Evolutionary conservation across 2,888 invertebrate genomes (phyloP).

Genomic region (Hirtodrosophila duncani): DNA sequence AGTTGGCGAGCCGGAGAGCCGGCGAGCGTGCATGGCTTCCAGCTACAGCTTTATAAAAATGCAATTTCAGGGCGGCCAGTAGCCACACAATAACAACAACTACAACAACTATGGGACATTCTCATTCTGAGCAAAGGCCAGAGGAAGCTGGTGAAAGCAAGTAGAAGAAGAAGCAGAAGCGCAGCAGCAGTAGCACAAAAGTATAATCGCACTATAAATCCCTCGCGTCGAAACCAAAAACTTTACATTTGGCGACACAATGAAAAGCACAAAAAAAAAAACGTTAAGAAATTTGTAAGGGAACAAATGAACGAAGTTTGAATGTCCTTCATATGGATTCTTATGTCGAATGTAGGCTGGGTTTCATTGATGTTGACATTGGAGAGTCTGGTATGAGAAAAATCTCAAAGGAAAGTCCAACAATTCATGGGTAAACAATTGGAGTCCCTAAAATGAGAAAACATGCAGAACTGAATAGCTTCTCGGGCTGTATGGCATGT

Average conservation of each 20-base stretch:
- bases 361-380: no score
- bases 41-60: conserved; percentile 58
- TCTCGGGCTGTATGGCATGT: no score
- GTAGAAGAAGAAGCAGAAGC: conserved; percentile 4
- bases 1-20: not conserved
- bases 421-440: no score
- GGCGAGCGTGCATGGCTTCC: not conserved
- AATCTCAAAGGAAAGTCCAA: no score
- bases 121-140: conserved; percentile 17
- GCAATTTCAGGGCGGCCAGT: conserved; percentile 47
- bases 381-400: no score
- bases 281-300: not conserved
- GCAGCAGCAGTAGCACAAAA: conserved; percentile 38
- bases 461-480: no score
- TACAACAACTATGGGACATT: conserved; percentile 6
- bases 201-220: conserved; percentile 58
- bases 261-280: conserved; percentile 2
- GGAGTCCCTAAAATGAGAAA: no score
- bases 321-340: no score
- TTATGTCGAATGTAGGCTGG: no score
- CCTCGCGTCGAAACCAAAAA: conserved; percentile 59
- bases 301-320: no score
- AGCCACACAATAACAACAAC: conserved; percentile 11
- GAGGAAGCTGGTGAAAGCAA: conserved; percentile 26
- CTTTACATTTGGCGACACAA: conserved; percentile 42